Evolutionary conservation across 2,113 vertebrate species (phyloP), one percentile per base, ranked within the genome.

Genomic region (Salminus brasiliensis): DNA sequence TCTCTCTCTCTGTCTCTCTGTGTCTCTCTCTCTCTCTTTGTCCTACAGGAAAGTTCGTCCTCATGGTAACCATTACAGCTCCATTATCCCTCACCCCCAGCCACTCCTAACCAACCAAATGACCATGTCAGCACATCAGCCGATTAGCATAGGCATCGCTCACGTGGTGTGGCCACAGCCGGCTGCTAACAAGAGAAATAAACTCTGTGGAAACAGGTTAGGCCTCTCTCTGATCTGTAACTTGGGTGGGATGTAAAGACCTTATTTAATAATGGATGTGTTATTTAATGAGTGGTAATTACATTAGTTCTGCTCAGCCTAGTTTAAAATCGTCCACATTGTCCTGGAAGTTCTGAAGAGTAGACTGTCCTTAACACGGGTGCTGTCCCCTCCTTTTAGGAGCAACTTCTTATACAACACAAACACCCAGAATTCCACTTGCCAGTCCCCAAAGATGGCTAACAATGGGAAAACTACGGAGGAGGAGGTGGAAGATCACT

Each of bases 131-230:
- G 96, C 95, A 85, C 95, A 97, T 85, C 97, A 99, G 91, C 97
- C 98, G 76, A 95, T 99, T 87, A 98, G 95, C 68, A 95, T 99
- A 93, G 97, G 98, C 88, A 97, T 99, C 81, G 96, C 98, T 89
- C 98, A 98, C 29, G 96, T 99, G 74, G 94, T 99, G 86, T 99
- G 98, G 97, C 96, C 97, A 68, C 98, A 98, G 88, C 96, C 93
- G 83, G 92, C 95, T 82, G 90, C 95, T 87, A 94, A 95, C 87
- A 98, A 97, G 90, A 95, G 96, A 90, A 95, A 94, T 83, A 97
- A 95, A 89, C 92, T 94, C 66, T 97, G 95, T 90, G 91, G 92
- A 82, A 98, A 96, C 94, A 98, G 98, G 97, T 98, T 53, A 15
- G 76, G 18, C 10, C 45, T 23, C 59, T 15, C 32, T 30, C 15